A percentile compares a stretch with the other conserved stretches of the same genome.
These are phyloP conservation scores for Ganaspis brasiliensis DNA, from an alignment of 2,888 invertebrate genomes.

Conservation along the genomic window DNA sequence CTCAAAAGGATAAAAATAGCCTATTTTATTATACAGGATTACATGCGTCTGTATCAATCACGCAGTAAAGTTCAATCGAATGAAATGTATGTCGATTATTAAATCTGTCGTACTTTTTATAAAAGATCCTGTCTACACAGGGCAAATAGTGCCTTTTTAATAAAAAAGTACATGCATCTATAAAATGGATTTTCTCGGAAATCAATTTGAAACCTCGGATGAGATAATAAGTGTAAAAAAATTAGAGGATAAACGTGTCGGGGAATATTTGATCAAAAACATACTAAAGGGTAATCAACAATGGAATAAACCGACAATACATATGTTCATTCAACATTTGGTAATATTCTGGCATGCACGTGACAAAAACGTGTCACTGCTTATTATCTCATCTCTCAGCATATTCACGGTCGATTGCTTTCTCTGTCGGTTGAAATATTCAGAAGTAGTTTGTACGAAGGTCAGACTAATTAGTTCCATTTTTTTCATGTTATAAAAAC, in stretches of 20 bases:
- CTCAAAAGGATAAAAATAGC: too few species aligned
- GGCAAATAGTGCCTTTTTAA: too few species aligned
- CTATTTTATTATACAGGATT: too few species aligned
- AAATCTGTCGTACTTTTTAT: too few species aligned
- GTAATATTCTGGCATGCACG: conserved; percentile 29
- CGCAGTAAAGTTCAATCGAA: too few species aligned
- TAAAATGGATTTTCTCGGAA: too few species aligned
- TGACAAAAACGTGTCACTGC: conserved; percentile 40
- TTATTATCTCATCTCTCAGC: conserved; percentile 29
- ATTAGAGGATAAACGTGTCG: neutral
- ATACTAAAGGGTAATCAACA: neutral
- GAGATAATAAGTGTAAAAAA: neutral
- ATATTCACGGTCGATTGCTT: conserved; percentile 15
- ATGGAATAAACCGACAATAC: neutral
- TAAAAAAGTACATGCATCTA: too few species aligned
- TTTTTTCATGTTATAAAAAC: neutral
- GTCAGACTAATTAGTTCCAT: neutral
- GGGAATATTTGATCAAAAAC: neutral
- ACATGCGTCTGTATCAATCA: too few species aligned
- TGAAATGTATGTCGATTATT: too few species aligned
- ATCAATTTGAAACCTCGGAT: too few species aligned
- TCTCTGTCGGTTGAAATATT: conserved; percentile 5
- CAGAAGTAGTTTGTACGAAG: neutral
- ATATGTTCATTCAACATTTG: conserved; percentile 28
- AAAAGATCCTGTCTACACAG: too few species aligned